Percentiles rank a stretch among this genome's conserved stretches.
Evolutionary conservation across 2,113 vertebrate genomes (phyloP).

Genomic region (Mobula birostris): DNA sequence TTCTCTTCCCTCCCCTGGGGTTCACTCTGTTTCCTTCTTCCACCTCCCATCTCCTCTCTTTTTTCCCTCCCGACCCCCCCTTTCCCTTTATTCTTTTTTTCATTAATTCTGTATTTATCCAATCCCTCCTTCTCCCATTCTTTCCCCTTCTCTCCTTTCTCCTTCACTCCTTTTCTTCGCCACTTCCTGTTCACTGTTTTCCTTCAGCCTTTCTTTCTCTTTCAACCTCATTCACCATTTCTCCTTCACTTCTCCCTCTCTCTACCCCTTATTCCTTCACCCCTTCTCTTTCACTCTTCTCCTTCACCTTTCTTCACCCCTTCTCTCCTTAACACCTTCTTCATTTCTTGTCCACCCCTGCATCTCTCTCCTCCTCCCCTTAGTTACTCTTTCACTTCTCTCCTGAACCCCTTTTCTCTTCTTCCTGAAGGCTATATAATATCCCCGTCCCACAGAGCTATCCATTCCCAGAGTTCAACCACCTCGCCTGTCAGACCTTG

Average conservation of each 20-base stretch:
- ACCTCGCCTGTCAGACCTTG: no score
- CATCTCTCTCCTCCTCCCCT: no score
- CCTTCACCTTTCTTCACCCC: no score
- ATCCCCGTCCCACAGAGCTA: no score
- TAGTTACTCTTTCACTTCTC: background rate
- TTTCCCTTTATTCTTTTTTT: background rate
- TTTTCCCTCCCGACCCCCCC: background rate
- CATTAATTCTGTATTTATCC: background rate
- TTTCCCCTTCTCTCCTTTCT: no score
- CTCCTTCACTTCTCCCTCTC: background rate
- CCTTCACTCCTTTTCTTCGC: background rate
- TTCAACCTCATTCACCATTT: background rate
- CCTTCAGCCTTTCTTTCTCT: background rate
- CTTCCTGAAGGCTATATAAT: background rate
- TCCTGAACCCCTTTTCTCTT: background rate
- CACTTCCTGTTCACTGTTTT: background rate
- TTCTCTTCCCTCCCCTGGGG: background rate
- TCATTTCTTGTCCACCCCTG: background rate
- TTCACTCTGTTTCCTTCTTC: background rate
- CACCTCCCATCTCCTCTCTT: background rate
- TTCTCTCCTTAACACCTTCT: no score
- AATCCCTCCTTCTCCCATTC: background rate
- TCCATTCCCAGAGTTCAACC: no score
- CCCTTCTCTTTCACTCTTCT: background rate
- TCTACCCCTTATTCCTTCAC: no score